phyloP scores from a whole-genome alignment of 1,140 invertebrate genomes.

The Drosophila pachea region DNA sequence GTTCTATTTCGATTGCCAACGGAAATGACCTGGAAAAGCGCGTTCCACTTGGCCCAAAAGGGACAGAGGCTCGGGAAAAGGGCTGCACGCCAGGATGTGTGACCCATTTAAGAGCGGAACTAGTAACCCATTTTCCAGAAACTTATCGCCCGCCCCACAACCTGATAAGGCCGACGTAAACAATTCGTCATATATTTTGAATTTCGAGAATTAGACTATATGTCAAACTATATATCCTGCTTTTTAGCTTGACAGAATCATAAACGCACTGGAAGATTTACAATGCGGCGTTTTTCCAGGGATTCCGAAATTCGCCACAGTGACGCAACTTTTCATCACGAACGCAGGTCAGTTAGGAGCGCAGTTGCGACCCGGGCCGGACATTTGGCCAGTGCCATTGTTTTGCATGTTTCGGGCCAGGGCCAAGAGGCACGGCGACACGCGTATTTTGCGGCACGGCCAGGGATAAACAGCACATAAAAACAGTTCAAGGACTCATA shows the following conservation, averaged over 20 bases:
- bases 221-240: conserved; percentile 37
- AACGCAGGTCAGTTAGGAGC: conserved; percentile 35
- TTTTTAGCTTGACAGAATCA: conserved; percentile 20
- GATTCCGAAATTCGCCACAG: conserved; percentile 53
- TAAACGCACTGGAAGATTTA: conserved; percentile 49
- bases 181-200: conserved; percentile 1
- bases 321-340: conserved; percentile 63
- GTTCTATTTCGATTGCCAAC: conserved; percentile 48
- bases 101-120: conserved; percentile 51
- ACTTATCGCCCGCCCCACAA: not conserved
- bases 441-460: conserved; percentile 56
- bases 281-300: conserved; percentile 45
- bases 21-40: conserved; percentile 68
- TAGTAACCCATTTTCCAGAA: conserved; percentile 44
- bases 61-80: conserved; percentile 20
- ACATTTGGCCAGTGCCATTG: conserved; percentile 32
- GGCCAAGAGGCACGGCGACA: conserved; percentile 42
- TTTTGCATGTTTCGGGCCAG: conserved; percentile 28
- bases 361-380: conserved; percentile 15
- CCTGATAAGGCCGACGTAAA: not conserved
- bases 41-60: not conserved
- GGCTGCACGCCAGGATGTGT: conserved; percentile 43
- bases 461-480: conserved; percentile 59
- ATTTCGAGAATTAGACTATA: not conserved
- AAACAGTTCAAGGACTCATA: conserved; percentile 72